Evolutionary conservation across 2,113 vertebrate genomes (phyloP).

Genomic region (Trinectes maculatus): DNA sequence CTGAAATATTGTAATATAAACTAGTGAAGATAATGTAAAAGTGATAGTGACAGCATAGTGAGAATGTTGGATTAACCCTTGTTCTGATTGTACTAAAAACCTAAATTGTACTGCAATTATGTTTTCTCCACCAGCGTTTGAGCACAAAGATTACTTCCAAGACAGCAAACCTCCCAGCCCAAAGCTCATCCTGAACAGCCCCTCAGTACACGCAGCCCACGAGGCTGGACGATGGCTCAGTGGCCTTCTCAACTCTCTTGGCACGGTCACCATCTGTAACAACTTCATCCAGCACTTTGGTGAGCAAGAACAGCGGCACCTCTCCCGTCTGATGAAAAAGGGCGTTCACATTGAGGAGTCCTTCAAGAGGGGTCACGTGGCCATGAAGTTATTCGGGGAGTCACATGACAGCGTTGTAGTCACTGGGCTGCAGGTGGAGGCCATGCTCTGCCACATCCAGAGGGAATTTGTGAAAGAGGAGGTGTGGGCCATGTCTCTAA

Average conservation of each 20-base stretch:
- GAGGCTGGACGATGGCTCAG: conserved; percentile 81
- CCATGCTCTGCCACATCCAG: conserved; percentile 81
- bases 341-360: conserved; percentile 69
- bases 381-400: conserved; percentile 74
- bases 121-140: neutral
- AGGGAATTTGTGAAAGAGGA: conserved; percentile 64
- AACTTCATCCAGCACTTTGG: conserved; percentile 83
- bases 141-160: rapidly evolving
- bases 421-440: conserved; percentile 77
- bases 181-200: conserved; percentile 72
- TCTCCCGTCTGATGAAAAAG: conserved; percentile 44
- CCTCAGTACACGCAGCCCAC: neutral
- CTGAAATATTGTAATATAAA: too few species aligned
- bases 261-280: conserved; percentile 67
- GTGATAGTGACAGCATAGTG: neutral
- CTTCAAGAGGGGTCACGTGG: conserved; percentile 57
- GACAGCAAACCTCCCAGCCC: neutral
- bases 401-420: conserved; percentile 17
- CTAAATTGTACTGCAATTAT: neutral
- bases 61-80: neutral
- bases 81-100: too few species aligned
- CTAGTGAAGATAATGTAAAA: too few species aligned
- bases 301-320: conserved; percentile 68
- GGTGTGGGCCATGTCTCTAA: neutral
- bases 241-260: neutral